These are phyloP conservation scores for Yasuhikotakia modesta DNA, from an alignment of 2,797 vertebrate genomes.

Conservation along the genomic window DNA sequence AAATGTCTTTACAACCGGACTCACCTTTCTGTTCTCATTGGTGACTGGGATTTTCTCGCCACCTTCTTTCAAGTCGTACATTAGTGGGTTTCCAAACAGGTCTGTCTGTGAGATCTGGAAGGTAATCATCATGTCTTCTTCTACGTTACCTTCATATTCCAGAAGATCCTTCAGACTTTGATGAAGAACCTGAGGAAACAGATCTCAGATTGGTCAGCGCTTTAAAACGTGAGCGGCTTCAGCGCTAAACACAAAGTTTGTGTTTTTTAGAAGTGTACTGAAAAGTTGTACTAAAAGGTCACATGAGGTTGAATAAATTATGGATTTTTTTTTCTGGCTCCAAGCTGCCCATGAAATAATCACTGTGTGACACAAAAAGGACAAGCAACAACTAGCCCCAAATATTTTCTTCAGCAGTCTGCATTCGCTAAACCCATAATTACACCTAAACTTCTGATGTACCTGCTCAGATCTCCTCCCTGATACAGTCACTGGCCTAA, in stretches of 20 bases:
- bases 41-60: conserved; percentile 94
- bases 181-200: conserved; percentile 83
- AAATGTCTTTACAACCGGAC: background rate
- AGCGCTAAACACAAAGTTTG: too few species aligned
- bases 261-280: too few species aligned
- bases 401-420: conserved; percentile 8
- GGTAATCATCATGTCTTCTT: conserved; percentile 97
- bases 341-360: conserved; percentile 7
- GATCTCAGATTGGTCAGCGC: background rate
- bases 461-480: background rate
- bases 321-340: too few species aligned
- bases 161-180: conserved; percentile 90
- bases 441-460: background rate
- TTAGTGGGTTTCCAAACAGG: conserved; percentile 92
- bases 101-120: conserved; percentile 97
- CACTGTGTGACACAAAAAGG: too few species aligned
- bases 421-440: background rate
- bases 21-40: conserved; percentile 90
- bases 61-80: conserved; percentile 90
- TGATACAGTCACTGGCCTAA: background rate
- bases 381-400: background rate
- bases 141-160: conserved; percentile 88
- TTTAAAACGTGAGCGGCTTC: background rate
- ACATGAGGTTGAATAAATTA: too few species aligned
- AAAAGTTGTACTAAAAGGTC: too few species aligned